Conservation (phyloP, 2,797 vertebrate genomes). For the Microctenopoma stevenorrisi region DNA sequence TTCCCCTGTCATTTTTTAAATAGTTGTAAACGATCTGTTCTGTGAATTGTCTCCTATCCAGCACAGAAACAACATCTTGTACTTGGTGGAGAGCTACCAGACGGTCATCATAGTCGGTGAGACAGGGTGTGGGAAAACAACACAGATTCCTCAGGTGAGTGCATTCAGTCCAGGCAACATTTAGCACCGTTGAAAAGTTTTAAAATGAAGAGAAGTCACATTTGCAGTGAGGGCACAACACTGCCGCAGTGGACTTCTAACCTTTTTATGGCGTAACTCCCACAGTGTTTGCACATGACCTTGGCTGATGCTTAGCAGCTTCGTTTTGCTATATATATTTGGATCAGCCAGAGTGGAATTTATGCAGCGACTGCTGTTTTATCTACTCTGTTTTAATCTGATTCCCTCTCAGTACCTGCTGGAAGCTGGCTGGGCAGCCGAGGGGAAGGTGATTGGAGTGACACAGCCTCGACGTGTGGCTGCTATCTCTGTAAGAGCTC, state of each 20-base stretch:
- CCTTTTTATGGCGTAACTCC: slow-evolving; percentile 30
- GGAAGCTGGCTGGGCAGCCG: slow-evolving; percentile 97
- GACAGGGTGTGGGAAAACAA: slow-evolving; percentile 98
- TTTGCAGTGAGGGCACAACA: neutral
- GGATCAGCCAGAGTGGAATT: slow-evolving; percentile 51
- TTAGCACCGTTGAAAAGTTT: neutral
- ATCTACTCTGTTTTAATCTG: slow-evolving; percentile 24
- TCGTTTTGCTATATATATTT: slow-evolving; percentile 25
- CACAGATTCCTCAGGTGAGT: slow-evolving; percentile 95
- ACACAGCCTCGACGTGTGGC: slow-evolving; percentile 97
- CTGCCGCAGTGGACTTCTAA: slow-evolving; percentile 40
- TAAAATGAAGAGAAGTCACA: neutral
- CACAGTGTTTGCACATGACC: slow-evolving; percentile 49
- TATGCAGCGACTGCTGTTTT: slow-evolving; percentile 54
- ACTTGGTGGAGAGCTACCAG: slow-evolving; percentile 95
- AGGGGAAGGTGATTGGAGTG: slow-evolving; percentile 95
- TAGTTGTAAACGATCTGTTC: neutral
- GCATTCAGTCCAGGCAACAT: neutral
- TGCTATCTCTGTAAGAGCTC: slow-evolving; percentile 91
- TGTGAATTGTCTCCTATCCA: slow-evolving; percentile 69
- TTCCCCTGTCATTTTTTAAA: neutral
- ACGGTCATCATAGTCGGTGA: slow-evolving; percentile 97
- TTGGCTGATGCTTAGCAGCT: slow-evolving; percentile 58
- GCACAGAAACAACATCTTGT: slow-evolving; percentile 98
- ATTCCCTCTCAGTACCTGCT: slow-evolving; percentile 89